phyloP scores from a whole-genome alignment of 2,888 invertebrate species.

The Machimus atricapillus region DNA sequence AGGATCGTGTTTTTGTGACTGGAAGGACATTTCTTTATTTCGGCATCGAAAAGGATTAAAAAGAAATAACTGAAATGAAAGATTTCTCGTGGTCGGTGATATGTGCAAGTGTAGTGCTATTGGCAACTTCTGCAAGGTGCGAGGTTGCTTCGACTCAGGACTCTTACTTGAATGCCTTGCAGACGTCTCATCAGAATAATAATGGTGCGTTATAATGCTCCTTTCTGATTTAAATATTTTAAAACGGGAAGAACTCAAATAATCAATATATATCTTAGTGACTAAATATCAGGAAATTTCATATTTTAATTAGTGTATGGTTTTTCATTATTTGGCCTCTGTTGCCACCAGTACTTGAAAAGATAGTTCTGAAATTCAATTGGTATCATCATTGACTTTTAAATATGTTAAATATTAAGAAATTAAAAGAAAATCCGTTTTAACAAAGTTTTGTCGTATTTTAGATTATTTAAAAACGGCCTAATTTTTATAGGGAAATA shows the following conservation, averaged over 20 bases:
- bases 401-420: no score
- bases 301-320: no score
- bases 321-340: no score
- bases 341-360: no score
- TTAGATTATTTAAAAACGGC: no score
- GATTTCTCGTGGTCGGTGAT: slow-evolving; percentile 10
- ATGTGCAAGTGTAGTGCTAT: slow-evolving; percentile 4
- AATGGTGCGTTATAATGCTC: slow-evolving; percentile 40
- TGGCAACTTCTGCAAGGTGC: neutral
- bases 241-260: neutral
- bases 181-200: slow-evolving; percentile 53
- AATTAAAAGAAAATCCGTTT: no score
- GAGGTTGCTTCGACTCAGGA: slow-evolving; percentile 51
- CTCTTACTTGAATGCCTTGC: slow-evolving; percentile 56
- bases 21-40: neutral
- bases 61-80: slow-evolving; percentile 13
- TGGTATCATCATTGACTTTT: no score
- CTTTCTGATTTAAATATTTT: neutral
- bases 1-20: neutral
- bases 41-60: neutral
- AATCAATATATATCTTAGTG: neutral
- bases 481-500: no score
- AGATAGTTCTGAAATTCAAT: no score
- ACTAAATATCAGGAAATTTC: no score
- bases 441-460: no score